Percentiles rank a stretch among this genome's conserved stretches.
phyloP scores from a whole-genome alignment of 1,140 invertebrate genomes.

The Orchestia grillus region DNA sequence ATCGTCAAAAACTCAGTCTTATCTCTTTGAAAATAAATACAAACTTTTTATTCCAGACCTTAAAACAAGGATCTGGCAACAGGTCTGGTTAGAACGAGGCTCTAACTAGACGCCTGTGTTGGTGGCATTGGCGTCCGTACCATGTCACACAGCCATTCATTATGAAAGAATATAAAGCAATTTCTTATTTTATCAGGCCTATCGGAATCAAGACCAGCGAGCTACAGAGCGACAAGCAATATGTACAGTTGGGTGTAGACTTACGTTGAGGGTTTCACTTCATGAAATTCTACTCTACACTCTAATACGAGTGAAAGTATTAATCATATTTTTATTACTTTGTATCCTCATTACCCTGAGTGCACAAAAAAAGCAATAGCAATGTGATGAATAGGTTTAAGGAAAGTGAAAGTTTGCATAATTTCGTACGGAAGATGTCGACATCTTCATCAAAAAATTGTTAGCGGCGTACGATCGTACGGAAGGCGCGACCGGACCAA shows the following conservation, averaged over 20 bases:
- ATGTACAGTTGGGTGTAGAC: not conserved
- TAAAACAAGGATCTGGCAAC: too few relatives aligned
- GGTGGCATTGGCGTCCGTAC: too few relatives aligned
- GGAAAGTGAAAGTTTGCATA: not conserved
- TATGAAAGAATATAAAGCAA: not conserved
- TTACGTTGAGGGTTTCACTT: not conserved
- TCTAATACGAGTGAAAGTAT: too few relatives aligned
- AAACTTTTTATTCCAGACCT: too few relatives aligned
- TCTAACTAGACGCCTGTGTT: not conserved
- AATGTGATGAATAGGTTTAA: not conserved
- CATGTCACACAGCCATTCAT: too few relatives aligned
- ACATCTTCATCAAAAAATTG: too few relatives aligned
- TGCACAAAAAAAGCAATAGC: not conserved
- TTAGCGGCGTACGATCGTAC: too few relatives aligned
- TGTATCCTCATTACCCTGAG: not conserved
- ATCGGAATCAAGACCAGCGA: not conserved
- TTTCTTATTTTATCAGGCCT: not conserved
- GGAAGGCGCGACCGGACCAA: too few relatives aligned
- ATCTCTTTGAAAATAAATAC: too few relatives aligned
- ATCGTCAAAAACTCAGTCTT: too few relatives aligned
- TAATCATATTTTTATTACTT: not conserved
- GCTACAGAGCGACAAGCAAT: not conserved
- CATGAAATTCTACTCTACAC: not conserved
- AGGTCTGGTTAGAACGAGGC: too few relatives aligned
- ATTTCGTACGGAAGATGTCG: too few relatives aligned